Percentiles rank a stretch among this genome's conserved stretches.
Evolutionary conservation across 2,797 vertebrate genomes (phyloP).

Genomic region (Apodemus agrarius): DNA sequence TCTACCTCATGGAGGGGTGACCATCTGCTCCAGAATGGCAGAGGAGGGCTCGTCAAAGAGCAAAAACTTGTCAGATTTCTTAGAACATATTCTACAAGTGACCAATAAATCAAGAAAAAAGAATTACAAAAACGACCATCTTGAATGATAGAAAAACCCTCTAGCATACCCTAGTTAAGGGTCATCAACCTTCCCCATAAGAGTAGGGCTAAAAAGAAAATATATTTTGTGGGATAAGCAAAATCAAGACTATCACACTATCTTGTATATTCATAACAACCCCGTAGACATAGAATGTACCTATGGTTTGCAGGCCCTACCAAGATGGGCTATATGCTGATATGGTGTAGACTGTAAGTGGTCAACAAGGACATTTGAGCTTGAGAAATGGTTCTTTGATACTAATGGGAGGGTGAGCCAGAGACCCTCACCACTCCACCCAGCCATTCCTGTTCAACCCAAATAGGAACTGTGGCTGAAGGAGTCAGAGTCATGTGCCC

Average conservation of each 20-base stretch:
- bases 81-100: not conserved
- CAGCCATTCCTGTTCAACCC: not conserved
- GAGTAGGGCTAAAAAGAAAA: not conserved
- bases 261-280: not conserved
- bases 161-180: not conserved
- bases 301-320: not conserved
- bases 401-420: fast-evolving
- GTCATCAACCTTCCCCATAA: not conserved
- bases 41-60: not conserved
- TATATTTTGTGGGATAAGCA: not conserved
- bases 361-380: not conserved
- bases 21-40: not conserved
- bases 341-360: not conserved
- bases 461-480: not conserved
- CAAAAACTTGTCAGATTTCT: not conserved
- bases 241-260: not conserved
- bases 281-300: not conserved
- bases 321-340: not conserved
- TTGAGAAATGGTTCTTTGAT: not conserved
- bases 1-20: not conserved
- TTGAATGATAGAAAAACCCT: not conserved
- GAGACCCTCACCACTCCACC: not conserved
- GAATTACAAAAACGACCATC: not conserved
- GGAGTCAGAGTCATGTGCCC: not conserved
- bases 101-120: not conserved